A percentile compares a stretch with the other conserved stretches of the same genome.
phyloP scores from a whole-genome alignment of 2,888 invertebrate species.

The Drosophila atripex region DNA sequence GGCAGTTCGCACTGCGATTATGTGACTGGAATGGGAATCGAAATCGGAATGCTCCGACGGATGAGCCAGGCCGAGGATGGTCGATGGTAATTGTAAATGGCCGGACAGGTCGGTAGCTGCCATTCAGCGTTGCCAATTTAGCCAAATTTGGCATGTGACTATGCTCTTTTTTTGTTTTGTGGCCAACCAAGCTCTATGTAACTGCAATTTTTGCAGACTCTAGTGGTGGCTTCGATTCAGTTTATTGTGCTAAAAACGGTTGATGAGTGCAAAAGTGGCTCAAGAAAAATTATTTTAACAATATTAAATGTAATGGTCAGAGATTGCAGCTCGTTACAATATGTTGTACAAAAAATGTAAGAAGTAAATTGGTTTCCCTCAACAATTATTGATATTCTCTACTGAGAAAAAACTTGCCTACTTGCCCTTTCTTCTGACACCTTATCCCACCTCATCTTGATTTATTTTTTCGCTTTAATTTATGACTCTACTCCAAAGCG shows the following conservation, averaged over 20 bases:
- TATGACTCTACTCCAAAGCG: constrained; percentile 34
- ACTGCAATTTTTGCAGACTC: constrained; percentile 4
- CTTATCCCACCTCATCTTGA: constrained; percentile 35
- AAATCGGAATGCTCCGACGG: constrained; percentile 23
- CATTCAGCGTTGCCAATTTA: constrained; percentile 47
- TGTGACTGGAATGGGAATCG: constrained; percentile 57
- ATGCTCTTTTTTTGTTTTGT: constrained; percentile 12
- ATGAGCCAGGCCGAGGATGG: constrained; percentile 21
- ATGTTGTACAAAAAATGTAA: not conserved
- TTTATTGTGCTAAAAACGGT: constrained; percentile 10
- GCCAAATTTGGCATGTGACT: constrained; percentile 47
- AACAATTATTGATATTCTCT: not conserved
- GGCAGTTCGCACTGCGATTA: constrained; percentile 36
- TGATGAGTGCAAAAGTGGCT: constrained; percentile 20
- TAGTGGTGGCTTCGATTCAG: not conserved
- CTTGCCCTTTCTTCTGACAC: constrained; percentile 2
- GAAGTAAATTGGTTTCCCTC: not conserved
- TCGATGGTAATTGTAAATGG: constrained; percentile 45
- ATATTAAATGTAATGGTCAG: not conserved
- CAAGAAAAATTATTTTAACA: not conserved
- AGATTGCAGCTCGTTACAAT: not conserved
- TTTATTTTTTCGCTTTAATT: constrained; percentile 36
- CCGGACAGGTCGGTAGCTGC: constrained; percentile 48
- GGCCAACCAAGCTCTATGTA: not conserved
- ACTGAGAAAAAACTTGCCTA: no score